These are phyloP conservation scores for Apodemia duryi DNA, from an alignment of 2,888 invertebrate genomes.

Conservation along the genomic window DNA sequence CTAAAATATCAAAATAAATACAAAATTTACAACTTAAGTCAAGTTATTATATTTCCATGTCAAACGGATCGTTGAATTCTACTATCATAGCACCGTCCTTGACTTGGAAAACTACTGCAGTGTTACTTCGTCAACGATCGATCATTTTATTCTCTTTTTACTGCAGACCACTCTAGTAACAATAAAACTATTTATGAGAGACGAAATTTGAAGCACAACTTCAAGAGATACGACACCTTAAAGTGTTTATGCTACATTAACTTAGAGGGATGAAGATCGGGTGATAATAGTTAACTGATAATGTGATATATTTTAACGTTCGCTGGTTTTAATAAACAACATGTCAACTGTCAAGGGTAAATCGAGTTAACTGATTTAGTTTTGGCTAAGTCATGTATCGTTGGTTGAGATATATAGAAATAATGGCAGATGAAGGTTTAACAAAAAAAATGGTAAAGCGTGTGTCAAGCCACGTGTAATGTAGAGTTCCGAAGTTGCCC, in stretches of 20 bases:
- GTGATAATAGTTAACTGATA: no score
- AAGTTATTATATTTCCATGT: background rate
- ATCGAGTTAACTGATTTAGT: background rate
- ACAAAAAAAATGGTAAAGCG: no score
- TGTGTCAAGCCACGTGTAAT: no score
- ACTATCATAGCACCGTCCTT: conserved; percentile 41
- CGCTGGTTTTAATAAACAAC: no score
- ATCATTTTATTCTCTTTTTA: conserved; percentile 25
- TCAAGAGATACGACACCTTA: background rate
- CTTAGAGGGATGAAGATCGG: background rate
- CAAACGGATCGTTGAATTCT: conserved; percentile 4
- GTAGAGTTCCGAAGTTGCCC: no score
- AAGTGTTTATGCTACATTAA: background rate
- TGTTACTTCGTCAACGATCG: conserved; percentile 33
- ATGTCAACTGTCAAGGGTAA: no score
- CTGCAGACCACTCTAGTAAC: conserved; percentile 14
- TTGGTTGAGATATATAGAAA: no score
- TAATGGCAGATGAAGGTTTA: no score
- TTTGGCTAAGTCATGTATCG: background rate
- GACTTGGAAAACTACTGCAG: conserved; percentile 54
- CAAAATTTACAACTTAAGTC: background rate
- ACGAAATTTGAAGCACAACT: conserved; percentile 8
- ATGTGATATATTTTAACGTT: no score
- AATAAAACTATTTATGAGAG: conserved; percentile 13
- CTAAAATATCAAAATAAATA: background rate